Base-by-base conservation (phyloP, 2,113 vertebrate species). In the Martes martes region DNA sequence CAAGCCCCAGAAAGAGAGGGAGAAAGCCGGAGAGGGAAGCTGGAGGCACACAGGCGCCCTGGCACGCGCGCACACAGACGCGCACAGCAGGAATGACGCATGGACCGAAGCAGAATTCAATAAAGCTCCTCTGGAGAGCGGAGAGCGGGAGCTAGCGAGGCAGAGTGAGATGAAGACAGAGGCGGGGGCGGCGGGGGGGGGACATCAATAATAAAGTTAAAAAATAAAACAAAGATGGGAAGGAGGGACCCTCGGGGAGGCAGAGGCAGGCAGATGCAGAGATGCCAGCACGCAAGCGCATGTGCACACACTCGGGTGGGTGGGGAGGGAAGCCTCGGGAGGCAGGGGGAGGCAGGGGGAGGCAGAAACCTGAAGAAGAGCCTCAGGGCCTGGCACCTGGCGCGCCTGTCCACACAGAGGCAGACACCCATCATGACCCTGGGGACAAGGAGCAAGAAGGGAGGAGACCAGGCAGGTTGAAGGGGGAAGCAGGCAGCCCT, bases 81-180 rank as follows among this genome's bases (percentile, higher is more conserved):
- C 63, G 0, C 50, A 3, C 1, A 73, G 73, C 67, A 45, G 84
- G 36, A 39, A 67, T 91, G 95, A 96, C 59, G 71, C 95, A 91
- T 80, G 19, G 23, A 82, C 94, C 6, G 1, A 76, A 78, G 97
- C 90, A 63, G 96, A 96, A 97, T 95, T 74, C 97, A 97, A 82
- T 97, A 95, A 96, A 31, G 0, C 81, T 82, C 83, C 92, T 96
- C 93, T 36, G 8, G 94, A 95, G 92, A 63, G 59, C 57, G 2
- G 23, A 59, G 61, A 88, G 92, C 11, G 2, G 73, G 65, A 76
- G 95, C 14, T 8, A 92, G 93, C 1, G 0, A 1, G 5, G 73
- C 16, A 0, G 65, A 95, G 96, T 1, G 8, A 84, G 84, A 95
- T 19, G 95, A 80, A 96, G 88, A 89, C 24, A 33, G 95, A 79